Evolutionary conservation across 1,140 invertebrate species (phyloP), one percentile per base, ranked within the genome.

Genomic region (Eciton burchellii): DNA sequence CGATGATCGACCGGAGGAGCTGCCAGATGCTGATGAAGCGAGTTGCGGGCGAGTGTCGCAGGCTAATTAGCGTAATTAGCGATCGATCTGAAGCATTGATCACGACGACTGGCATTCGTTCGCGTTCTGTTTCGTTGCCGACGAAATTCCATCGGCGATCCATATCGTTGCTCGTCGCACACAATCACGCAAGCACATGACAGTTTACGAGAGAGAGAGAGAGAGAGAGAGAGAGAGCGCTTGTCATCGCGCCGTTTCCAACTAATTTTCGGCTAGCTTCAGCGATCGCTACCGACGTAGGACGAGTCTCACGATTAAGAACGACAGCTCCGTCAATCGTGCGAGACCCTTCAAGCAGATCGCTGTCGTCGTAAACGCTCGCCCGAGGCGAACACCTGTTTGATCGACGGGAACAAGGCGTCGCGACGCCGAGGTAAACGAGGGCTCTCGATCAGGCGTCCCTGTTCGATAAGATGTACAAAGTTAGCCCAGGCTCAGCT

Each of bases 401-500:
- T 85, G 82, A 89, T 85, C 85, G 74, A 81, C 68, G 56, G 43
- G 79, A 54, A 63, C 57, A 65, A 45, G 77, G 45, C 24, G 81
- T 56, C 24, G 76, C 52, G 43, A 57, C 60, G 63, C 19, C 43
- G 89, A 89, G 86, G 90, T 89, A 91, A 91, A 92, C 89, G 81
- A 71, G 90, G 89, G 86, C 89, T 49, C 89, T 90, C 87, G 90
- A 92, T 92, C 89, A 84, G 71, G 29, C 49, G 59, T 91, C 87
- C 90, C 91, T 89, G 85, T 85, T 89, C 89, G 87, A 86, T 84
- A 88, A 88, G 82, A 88, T 89, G 85, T 87, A 77, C 88, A 87
- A 91, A 91, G 91, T 92, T 91, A 90, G 89, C 82, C 71, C 43
- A 90, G 89, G 91, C 92, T 92, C 91, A 92, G 91, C 87, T 91